Conservation (phyloP, 2,113 vertebrate genomes). For the Mus spicilegus region DNA sequence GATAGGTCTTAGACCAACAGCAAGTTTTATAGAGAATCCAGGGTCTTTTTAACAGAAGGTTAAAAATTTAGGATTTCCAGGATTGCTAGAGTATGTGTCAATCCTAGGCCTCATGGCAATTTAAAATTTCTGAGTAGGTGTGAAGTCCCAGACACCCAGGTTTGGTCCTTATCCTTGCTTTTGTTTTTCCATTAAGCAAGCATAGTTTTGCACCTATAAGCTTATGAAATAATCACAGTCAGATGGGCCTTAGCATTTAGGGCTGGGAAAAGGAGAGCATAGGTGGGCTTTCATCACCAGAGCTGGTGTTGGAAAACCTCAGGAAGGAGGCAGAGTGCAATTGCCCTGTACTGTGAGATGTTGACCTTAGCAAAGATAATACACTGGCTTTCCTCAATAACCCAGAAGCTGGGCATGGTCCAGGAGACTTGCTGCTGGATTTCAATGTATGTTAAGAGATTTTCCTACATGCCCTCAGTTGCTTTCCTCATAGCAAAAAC, state of each 20-base stretch:
- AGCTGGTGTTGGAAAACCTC: neutral
- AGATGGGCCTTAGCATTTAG: neutral
- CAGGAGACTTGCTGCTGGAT: rapidly evolving
- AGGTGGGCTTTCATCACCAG: neutral
- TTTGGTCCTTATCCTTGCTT: neutral
- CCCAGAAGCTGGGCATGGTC: rapidly evolving
- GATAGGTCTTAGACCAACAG: neutral
- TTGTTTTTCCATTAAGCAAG: neutral
- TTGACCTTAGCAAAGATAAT: neutral
- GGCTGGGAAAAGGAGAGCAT: neutral
- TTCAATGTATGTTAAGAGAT: neutral
- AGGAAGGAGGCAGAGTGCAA: neutral
- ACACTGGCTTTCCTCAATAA: neutral
- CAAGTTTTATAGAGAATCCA: neutral
- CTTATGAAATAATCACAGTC: neutral
- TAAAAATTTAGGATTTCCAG: neutral
- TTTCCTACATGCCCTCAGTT: neutral
- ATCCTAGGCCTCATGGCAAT: neutral
- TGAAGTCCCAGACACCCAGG: too few species aligned
- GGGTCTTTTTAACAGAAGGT: neutral
- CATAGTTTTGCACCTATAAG: neutral
- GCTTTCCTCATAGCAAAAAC: neutral
- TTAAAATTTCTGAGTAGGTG: neutral
- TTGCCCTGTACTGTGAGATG: too few species aligned
- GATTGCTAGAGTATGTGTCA: neutral